Evolutionary conservation across 2,797 vertebrate genomes (phyloP).

Genomic region (Streptopelia turtur): DNA sequence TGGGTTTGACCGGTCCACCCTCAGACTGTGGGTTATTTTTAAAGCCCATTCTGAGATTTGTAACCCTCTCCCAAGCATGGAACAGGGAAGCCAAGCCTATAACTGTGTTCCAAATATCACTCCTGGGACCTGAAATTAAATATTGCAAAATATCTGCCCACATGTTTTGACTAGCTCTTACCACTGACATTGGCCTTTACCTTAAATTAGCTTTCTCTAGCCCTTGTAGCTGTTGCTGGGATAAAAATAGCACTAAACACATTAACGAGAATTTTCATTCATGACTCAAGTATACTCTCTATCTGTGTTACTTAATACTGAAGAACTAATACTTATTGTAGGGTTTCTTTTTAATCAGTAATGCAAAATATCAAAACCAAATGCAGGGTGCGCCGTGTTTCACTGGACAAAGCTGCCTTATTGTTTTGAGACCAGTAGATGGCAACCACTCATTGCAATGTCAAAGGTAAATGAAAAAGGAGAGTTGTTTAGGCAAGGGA

Average conservation of each 20-base stretch:
- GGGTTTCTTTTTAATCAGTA: neutral
- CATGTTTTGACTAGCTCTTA: neutral
- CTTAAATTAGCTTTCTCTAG: slow-evolving; percentile 17
- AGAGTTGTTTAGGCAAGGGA: neutral
- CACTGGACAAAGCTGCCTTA: neutral
- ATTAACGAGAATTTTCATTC: neutral
- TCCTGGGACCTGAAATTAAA: neutral
- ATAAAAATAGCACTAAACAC: neutral
- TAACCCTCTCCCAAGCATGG: neutral
- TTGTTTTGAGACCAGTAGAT: slow-evolving; percentile 61
- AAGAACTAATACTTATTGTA: neutral
- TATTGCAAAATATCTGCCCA: slow-evolving; percentile 11
- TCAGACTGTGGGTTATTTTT: neutral
- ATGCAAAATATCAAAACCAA: neutral
- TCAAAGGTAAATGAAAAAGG: neutral
- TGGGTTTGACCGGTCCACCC: neutral
- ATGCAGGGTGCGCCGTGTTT: neutral
- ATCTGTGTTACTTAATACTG: neutral
- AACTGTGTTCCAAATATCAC: neutral
- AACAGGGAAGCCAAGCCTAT: neutral
- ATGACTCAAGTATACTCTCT: neutral
- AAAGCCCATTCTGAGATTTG: neutral
- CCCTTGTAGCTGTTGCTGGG: neutral
- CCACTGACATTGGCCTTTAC: neutral
- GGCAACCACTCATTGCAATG: slow-evolving; percentile 57